Percentiles rank a stretch among this genome's conserved stretches.
phyloP scores from a whole-genome alignment of 2,797 vertebrate genomes.

The Catostomus latipinnis region DNA sequence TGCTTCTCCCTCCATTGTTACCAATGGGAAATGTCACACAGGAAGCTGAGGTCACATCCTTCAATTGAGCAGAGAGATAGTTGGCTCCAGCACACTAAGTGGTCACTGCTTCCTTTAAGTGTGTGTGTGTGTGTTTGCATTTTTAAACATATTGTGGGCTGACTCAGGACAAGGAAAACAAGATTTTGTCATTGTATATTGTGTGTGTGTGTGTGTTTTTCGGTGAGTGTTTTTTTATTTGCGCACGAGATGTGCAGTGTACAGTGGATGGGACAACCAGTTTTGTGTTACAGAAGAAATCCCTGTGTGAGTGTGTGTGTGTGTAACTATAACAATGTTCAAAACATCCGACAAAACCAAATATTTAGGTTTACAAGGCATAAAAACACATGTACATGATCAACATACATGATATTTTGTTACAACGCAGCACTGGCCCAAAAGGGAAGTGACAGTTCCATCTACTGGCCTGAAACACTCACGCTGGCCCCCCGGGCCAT shows the following conservation, averaged over 20 bases:
- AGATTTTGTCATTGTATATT: conserved; percentile 37
- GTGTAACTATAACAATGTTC: neutral
- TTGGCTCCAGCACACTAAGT: conserved; percentile 26
- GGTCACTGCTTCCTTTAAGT: conserved; percentile 43
- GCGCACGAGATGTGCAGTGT: neutral
- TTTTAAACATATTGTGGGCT: conserved; percentile 16
- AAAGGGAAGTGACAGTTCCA: neutral
- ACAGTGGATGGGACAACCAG: too few species aligned
- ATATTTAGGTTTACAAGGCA: too few species aligned
- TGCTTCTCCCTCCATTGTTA: conserved; percentile 34
- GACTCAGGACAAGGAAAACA: conserved; percentile 29
- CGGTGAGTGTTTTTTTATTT: neutral
- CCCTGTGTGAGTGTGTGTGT: neutral
- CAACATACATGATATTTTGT: too few species aligned
- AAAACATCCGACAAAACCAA: neutral
- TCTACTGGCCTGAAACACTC: neutral
- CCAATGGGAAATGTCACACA: conserved; percentile 54
- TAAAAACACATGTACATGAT: too few species aligned
- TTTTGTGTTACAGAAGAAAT: neutral
- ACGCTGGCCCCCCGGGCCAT: neutral
- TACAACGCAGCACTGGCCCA: too few species aligned
- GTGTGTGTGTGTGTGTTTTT: neutral
- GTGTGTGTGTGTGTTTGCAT: conserved; percentile 19
- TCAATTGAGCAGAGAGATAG: conserved; percentile 70
- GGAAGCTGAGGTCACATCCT: conserved; percentile 78